These are phyloP conservation scores for Anseranas semipalmata DNA, from an alignment of 2,113 vertebrate genomes.

Conservation along the genomic window DNA sequence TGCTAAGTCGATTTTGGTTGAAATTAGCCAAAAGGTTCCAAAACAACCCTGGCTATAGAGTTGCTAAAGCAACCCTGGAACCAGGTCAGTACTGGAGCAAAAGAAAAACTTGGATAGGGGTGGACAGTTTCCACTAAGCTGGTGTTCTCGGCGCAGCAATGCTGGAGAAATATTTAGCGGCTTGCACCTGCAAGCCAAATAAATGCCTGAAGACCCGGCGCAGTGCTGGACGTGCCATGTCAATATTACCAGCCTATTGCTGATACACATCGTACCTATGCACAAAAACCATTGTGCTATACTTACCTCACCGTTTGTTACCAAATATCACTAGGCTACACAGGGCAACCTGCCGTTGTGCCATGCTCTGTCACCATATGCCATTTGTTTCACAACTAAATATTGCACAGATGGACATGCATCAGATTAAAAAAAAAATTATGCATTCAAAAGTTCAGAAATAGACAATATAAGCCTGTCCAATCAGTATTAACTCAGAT, in stretches of 20 bases:
- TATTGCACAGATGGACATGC: background rate
- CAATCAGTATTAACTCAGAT: background rate
- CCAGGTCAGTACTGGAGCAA: rapidly evolving
- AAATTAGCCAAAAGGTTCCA: no score
- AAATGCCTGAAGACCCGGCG: rapidly evolving
- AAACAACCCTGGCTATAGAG: rapidly evolving
- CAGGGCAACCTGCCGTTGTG: background rate
- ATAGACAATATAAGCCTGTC: background rate
- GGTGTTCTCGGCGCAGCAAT: rapidly evolving
- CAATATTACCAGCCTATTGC: rapidly evolving
- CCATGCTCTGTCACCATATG: background rate
- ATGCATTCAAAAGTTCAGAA: background rate
- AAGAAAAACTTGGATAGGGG: rapidly evolving
- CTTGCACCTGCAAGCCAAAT: rapidly evolving
- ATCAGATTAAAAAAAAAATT: background rate
- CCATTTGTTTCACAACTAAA: background rate
- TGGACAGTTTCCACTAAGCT: rapidly evolving
- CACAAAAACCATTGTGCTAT: rapidly evolving
- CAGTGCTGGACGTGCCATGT: rapidly evolving
- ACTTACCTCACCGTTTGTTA: rapidly evolving
- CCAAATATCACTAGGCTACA: background rate
- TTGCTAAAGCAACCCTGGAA: rapidly evolving
- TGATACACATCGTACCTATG: rapidly evolving
- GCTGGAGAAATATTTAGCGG: rapidly evolving
- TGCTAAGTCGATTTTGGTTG: rapidly evolving